Evolutionary conservation across 2,797 vertebrate species (phyloP), one percentile per base, ranked within the genome.

Genomic region (Thaleichthys pacificus): DNA sequence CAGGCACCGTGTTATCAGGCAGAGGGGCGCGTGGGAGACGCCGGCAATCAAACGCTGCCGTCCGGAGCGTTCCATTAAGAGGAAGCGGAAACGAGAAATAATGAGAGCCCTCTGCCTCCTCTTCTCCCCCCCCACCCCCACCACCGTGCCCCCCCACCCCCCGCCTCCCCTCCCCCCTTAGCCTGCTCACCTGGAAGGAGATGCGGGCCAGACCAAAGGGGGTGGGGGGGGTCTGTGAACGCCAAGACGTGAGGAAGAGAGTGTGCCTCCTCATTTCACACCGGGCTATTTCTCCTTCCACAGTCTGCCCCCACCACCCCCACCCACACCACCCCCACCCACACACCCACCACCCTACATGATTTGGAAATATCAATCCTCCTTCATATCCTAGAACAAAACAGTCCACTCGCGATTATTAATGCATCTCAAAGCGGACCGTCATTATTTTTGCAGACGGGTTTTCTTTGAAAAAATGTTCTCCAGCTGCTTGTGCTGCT

Each of bases 401-500:
- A 78, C 82, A 77, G 87, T 88, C 93, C 86, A 90, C 86, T 86
- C 92, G 92, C 94, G 93, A 95, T 96, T 96, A 95, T 94, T 95
- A 95, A 96, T 95, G 93, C 94, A 95, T 93, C 91, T 92, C 86
- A 91, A 89, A 89, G 89, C 89, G 92, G 94, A 92, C 92, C 93
- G 94, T 95, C 94, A 94, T 97, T 95, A 96, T 95, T 94, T 95
- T 96, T 93, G 93, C 92, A 96, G 94, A 94, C 32, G 91, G 70
- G 89, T 91, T 96, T 95, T 96, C 93, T 93, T 69, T 94, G 93
- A 93, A 93, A 68, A 90, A 95, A 96, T 94, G 91, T 93, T 93
- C 92, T 94, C 93, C 93, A 91, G 89, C 92, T 92, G 94, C 96
- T 95, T 93, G 94, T 94, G 91, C 91, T 91, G 91, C 28, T 96